Evolutionary conservation across 2,113 vertebrate genomes (phyloP).

Genomic region (Heptranchias perlo): DNA sequence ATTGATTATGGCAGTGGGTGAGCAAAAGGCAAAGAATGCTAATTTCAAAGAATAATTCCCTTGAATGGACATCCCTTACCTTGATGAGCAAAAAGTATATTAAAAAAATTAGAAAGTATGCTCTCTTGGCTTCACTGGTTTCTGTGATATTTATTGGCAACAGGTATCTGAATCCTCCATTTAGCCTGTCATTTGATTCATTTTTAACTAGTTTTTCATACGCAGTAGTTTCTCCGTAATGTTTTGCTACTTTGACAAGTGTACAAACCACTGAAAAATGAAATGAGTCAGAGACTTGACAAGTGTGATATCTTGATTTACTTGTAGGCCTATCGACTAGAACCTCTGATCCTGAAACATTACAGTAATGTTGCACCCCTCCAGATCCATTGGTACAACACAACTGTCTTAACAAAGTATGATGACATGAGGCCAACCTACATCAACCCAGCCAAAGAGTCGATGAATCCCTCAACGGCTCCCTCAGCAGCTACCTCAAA

Average conservation of each 20-base stretch:
- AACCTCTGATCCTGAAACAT: conserved; percentile 90
- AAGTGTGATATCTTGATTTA: conserved; percentile 28
- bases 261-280: background rate
- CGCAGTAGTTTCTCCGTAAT: background rate
- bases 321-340: conserved; percentile 86
- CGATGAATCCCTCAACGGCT: background rate
- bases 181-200: background rate
- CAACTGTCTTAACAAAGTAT: conserved; percentile 77
- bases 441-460: conserved; percentile 79
- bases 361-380: conserved; percentile 91
- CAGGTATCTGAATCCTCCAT: no score
- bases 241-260: background rate
- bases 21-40: background rate
- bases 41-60: background rate
- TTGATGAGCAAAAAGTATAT: background rate
- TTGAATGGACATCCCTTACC: background rate
- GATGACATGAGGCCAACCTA: conserved; percentile 81
- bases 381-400: conserved; percentile 95
- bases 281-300: background rate
- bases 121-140: background rate
- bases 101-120: background rate
- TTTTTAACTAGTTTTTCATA: background rate
- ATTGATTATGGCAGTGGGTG: background rate
- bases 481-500: conserved; percentile 58
- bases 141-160: background rate